These are phyloP conservation scores for Cottoperca gobio DNA, from an alignment of 2,797 vertebrate species.

Conservation along the genomic window DNA sequence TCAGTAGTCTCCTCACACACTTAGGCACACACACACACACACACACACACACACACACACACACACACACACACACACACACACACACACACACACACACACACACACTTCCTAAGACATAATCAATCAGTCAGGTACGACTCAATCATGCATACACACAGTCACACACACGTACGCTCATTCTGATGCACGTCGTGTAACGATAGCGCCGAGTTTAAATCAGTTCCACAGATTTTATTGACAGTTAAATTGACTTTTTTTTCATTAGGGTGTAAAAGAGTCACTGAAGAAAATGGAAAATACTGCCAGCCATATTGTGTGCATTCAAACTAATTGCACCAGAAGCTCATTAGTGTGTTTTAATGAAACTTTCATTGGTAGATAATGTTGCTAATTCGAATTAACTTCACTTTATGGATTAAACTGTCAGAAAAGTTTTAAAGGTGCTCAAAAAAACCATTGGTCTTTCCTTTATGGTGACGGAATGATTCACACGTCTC, in stretches of 20 bases:
- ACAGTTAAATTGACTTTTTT: slow-evolving; percentile 33
- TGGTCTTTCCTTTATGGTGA: too few relatives aligned
- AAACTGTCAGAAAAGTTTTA: background rate
- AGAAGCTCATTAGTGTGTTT: background rate
- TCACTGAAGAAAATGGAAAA: slow-evolving; percentile 11
- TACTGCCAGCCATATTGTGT: background rate
- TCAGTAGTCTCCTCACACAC: slow-evolving; percentile 60
- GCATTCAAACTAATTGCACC: background rate
- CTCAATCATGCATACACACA: slow-evolving; percentile 20
- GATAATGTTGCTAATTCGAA: background rate
- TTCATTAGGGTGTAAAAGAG: slow-evolving; percentile 26
- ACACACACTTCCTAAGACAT: slow-evolving; percentile 30
- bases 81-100: too few relatives aligned
- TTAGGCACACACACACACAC: slow-evolving; percentile 22
- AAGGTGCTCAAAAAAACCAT: background rate
- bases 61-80: slow-evolving; percentile 42
- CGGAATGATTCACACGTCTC: too few relatives aligned
- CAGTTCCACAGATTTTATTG: slow-evolving; percentile 37
- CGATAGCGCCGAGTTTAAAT: slow-evolving; percentile 30
- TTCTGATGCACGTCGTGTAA: slow-evolving; percentile 9
- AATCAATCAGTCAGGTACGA: slow-evolving; percentile 33
- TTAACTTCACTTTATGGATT: background rate
- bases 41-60: slow-evolving; percentile 41
- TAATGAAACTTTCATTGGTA: background rate
- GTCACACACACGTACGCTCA: background rate